Conservation (phyloP, 2,888 invertebrate genomes). For the Calameuta idolon region DNA sequence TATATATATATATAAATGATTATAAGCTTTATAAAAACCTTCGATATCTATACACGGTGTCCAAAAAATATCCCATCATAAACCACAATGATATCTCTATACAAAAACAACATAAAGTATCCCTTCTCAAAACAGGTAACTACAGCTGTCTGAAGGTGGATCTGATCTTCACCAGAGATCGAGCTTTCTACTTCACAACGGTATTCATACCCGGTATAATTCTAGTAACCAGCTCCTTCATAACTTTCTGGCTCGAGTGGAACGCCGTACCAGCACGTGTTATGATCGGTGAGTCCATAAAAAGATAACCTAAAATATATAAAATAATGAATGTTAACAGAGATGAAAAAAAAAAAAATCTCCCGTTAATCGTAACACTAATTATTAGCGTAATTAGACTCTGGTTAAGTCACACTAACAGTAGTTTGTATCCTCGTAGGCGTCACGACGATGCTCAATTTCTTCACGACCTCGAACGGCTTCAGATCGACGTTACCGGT, state of each 20-base stretch:
- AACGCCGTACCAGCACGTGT: slow-evolving; percentile 96
- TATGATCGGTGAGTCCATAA: slow-evolving; percentile 85
- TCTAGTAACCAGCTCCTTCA: slow-evolving; percentile 96
- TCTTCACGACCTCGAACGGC: slow-evolving; percentile 95
- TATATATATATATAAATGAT: background rate
- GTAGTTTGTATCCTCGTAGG: slow-evolving; percentile 70
- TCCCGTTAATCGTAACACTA: background rate
- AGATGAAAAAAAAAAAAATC: background rate
- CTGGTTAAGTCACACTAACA: background rate
- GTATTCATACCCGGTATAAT: slow-evolving; percentile 97
- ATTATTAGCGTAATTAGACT: background rate
- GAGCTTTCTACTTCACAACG: slow-evolving; percentile 97
- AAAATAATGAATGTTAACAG: background rate
- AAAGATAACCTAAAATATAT: background rate
- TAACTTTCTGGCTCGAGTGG: slow-evolving; percentile 98
- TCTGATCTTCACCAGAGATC: slow-evolving; percentile 93
- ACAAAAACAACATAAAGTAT: background rate
- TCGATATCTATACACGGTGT: background rate
- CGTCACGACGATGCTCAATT: slow-evolving; percentile 97
- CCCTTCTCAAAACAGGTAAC: slow-evolving; percentile 75
- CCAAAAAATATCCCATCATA: background rate
- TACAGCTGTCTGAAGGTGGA: slow-evolving; percentile 96
- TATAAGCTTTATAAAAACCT: background rate
- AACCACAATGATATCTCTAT: background rate
- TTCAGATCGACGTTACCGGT: slow-evolving; percentile 93